Base-by-base conservation (phyloP, 2,888 invertebrate genomes). In the Xestia rhomboidea region DNA sequence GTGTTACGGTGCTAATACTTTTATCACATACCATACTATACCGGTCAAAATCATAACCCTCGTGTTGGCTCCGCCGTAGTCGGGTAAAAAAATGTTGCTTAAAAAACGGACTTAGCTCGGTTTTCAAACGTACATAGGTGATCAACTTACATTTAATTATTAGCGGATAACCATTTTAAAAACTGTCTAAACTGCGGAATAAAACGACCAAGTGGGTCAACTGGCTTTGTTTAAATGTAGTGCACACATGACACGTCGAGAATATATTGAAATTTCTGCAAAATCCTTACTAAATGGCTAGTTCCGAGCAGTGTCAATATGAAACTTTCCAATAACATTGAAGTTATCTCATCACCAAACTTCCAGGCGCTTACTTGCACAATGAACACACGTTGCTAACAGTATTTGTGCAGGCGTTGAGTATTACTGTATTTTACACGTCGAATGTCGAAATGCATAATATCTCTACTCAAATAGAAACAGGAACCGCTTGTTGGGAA, bases 401-500 rank as follows among this genome's bases (percentile, higher is more conserved):
- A 74, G 54, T 86, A 75, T 87, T 85, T 82, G 74, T 77, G 66
- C 88, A 87, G 87, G 85, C 81, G 51, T 71, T 30, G 11, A 18
- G 21, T 54, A 73, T 72, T 66, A 54, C 1, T 30, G 63, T 68
- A 69, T 77, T 73, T 73, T 54, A 62, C 63, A 68, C 46, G 76
- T 74, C 64, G 73, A 44, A 54, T 54, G 34, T 27, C 46, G 57
- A 75, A 76, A 70, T 69, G 67, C 27, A 41, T 69, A 54, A n/a
- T 68, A 71, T 60, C 49, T 49, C 71, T 49, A 34, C 34, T 76
- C 5, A 54, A 70, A 79, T 38, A 49, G 68, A 68, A 72, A 75
- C 60, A 62, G 27, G 24, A 63, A 73, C 41, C 30, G 30, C 41
- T 68, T 63, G 67, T 38, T 76, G n/a, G 21, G 8, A 78, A 75